These are phyloP conservation scores for Hermaeophaga mercurialis DNA, from an alignment of 2,888 invertebrate genomes.

Conservation along the genomic window DNA sequence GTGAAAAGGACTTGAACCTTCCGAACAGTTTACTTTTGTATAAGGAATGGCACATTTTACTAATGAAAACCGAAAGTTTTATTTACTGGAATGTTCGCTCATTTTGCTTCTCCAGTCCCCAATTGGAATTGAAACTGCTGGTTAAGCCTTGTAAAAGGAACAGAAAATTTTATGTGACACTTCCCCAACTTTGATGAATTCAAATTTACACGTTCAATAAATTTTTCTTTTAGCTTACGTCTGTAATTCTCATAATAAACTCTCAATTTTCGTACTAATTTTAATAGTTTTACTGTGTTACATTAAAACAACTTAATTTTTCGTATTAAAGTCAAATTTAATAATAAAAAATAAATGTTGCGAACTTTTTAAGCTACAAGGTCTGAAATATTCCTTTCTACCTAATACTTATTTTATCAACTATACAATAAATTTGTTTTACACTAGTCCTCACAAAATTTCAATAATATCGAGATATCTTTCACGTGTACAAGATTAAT, in stretches of 20 bases:
- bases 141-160: slow-evolving; percentile 18
- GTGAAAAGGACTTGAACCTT: slow-evolving; percentile 16
- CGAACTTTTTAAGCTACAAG: too few relatives aligned
- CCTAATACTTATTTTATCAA: too few relatives aligned
- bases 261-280: too few relatives aligned
- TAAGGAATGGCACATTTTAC: slow-evolving; percentile 20
- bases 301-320: too few relatives aligned
- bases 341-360: too few relatives aligned
- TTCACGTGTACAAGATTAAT: slow-evolving; percentile 8
- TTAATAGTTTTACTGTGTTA: too few relatives aligned
- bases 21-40: slow-evolving; percentile 25
- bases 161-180: slow-evolving; percentile 12
- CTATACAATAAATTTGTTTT: too few relatives aligned
- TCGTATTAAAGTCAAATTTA: too few relatives aligned
- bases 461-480: slow-evolving; percentile 6
- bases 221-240: background rate
- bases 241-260: too few relatives aligned
- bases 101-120: slow-evolving; percentile 24
- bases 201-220: slow-evolving; percentile 2
- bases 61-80: slow-evolving; percentile 32
- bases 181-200: slow-evolving; percentile 9
- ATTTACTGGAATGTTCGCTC: slow-evolving; percentile 29
- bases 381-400: too few relatives aligned
- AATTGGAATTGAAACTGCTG: slow-evolving; percentile 16
- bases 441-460: too few relatives aligned